Base-by-base conservation (phyloP, 1,140 invertebrate species). In the Euglossa dilemma region DNA sequence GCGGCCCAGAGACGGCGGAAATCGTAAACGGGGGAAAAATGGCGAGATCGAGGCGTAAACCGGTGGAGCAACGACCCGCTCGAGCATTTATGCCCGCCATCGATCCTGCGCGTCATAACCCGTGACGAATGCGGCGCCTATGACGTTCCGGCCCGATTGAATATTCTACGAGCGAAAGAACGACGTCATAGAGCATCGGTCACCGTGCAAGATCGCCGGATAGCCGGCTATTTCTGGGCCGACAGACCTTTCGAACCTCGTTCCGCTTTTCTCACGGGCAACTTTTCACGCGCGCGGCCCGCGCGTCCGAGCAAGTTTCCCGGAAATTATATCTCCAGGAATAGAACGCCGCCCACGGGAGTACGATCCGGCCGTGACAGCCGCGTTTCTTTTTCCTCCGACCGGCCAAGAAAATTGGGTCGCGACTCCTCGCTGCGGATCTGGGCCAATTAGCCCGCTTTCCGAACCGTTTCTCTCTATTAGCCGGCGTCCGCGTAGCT, bases 71-170 rank as follows among this genome's bases (percentile, higher is more conserved):
- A 23, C 18, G 36, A 11, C 56, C 54, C 28, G 59, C 28, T 12
- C 43, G 14, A 47, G 0, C 72, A 20, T 45, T 57, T 45, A 28
- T 20, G 43, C 45, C 8, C 20, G 20, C 5, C 36, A 63, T 87
- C 77, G 86, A 84, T 75, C 47, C 54, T 59, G 11, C 43, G 56
- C 76, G 82, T 87, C 83, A 84, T 25, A 43, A 66, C 25, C 63
- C 25, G 54, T 78, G 85, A 87, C 67, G 82, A 87, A 82, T 52
- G 57, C 52, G 54, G 47, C 25, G 56, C 28, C 56, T 52, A 25
- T 88, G 86, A 88, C 86, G 86, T 86, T 25, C 61, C 77, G 25
- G 43, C 23, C 52, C 72, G 45, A 61, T 87, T 73, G 76, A 83
- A 72, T 76, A 77, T 85, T 85, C 86, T 54, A 88, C 72, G 83